Evolutionary conservation across 2,113 vertebrate genomes (phyloP).

Genomic region (Emberiza fucata): DNA sequence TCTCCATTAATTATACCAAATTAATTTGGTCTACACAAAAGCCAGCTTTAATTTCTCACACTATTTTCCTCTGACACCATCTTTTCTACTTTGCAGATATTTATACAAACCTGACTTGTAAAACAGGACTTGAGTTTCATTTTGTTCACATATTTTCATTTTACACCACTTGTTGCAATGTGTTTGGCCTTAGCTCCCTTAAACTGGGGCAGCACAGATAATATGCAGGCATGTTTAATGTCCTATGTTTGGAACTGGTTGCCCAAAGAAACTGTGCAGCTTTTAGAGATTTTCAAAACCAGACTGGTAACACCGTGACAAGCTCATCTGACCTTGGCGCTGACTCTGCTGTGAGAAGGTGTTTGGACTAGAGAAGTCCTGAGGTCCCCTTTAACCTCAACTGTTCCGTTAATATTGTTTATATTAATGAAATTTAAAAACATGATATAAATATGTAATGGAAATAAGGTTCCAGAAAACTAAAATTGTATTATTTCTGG

Average conservation of each 20-base stretch:
- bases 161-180: not conserved
- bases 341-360: not conserved
- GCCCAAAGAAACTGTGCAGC: not conserved
- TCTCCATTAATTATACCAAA: not conserved
- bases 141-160: not conserved
- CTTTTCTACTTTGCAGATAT: not conserved
- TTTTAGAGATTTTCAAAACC: not conserved
- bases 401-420: not conserved
- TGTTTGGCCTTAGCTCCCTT: not conserved
- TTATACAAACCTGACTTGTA: not conserved
- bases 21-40: not conserved
- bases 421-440: not conserved
- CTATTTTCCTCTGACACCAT: not conserved
- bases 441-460: not conserved
- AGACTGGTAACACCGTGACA: not conserved
- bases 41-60: not conserved
- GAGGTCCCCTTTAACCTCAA: not conserved
- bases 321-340: not conserved
- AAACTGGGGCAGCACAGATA: not conserved
- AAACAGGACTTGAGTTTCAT: not conserved
- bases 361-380: not conserved
- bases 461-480: not conserved
- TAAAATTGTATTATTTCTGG: not conserved
- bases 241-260: not conserved
- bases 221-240: not conserved